phyloP scores from a whole-genome alignment of 1,140 invertebrate genomes.

The Macrotrachela quadricornifera region DNA sequence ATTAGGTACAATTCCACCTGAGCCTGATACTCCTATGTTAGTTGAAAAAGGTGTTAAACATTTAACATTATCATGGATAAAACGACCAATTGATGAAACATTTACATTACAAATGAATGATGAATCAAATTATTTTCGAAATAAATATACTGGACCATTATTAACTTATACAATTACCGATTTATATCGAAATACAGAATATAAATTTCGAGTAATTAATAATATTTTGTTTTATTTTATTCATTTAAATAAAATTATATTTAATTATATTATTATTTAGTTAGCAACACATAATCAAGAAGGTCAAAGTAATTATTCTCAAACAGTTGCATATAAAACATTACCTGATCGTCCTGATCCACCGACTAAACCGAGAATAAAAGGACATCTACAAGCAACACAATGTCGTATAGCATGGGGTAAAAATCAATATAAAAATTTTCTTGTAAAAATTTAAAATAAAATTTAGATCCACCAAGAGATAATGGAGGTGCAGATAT shows the following conservation, averaged over 20 bases:
- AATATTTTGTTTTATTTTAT: too few relatives aligned
- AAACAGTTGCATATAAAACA: constrained; percentile 49
- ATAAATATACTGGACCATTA: constrained; percentile 51
- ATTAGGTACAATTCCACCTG: constrained; percentile 35
- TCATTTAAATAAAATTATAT: too few relatives aligned
- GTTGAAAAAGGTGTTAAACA: constrained; percentile 38
- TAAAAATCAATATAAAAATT: too few relatives aligned
- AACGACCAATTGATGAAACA: constrained; percentile 46
- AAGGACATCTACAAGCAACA: constrained; percentile 36
- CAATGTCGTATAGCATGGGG: too few relatives aligned
- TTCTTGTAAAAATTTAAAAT: neutral
- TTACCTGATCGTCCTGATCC: constrained; percentile 47
- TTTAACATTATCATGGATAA: constrained; percentile 45
- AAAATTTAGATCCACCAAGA: constrained; percentile 40
- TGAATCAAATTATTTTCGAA: constrained; percentile 47
- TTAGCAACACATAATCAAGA: constrained; percentile 48
- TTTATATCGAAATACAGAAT: constrained; percentile 47
- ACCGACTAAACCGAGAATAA: constrained; percentile 49
- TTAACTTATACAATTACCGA: constrained; percentile 41
- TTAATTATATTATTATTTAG: too few relatives aligned
- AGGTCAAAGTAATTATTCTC: constrained; percentile 55
- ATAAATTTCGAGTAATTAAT: constrained; percentile 48
- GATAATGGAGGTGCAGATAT: constrained; percentile 54
- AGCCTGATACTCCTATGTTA: constrained; percentile 44
- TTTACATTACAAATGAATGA: constrained; percentile 62